Percentiles rank a stretch among this genome's conserved stretches.
phyloP scores from a whole-genome alignment of 2,888 invertebrate genomes.

The Chymomyza amoena region DNA sequence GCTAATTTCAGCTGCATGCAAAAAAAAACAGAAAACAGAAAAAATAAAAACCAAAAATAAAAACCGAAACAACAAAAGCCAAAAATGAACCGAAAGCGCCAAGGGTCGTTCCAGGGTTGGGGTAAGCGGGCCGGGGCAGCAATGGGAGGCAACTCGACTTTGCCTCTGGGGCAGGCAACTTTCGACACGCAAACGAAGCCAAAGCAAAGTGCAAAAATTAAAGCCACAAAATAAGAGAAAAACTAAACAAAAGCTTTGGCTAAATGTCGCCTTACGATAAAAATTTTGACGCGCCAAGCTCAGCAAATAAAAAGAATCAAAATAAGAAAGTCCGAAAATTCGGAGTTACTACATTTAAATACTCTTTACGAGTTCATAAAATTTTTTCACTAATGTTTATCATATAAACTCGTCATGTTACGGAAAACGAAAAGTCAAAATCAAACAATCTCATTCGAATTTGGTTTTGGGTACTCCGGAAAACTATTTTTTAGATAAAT shows the following conservation, averaged over 20 bases:
- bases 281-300: slow-evolving; percentile 50
- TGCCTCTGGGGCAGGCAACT: not conserved
- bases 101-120: not conserved
- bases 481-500: too few relatives aligned
- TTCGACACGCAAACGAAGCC: slow-evolving; percentile 36
- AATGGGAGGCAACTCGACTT: not conserved
- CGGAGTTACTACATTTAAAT: not conserved
- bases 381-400: too few relatives aligned
- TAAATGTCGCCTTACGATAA: slow-evolving; percentile 67
- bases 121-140: slow-evolving; percentile 1
- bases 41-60: slow-evolving; percentile 24
- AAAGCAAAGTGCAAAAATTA: slow-evolving; percentile 54
- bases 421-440: too few relatives aligned
- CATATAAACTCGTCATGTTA: too few relatives aligned
- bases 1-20: slow-evolving; percentile 58
- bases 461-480: too few relatives aligned
- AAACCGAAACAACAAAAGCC: slow-evolving; percentile 24
- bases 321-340: not conserved
- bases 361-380: not conserved
- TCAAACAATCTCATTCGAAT: too few relatives aligned
- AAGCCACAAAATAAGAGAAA: not conserved
- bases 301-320: not conserved
- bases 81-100: slow-evolving; percentile 13
- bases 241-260: not conserved
- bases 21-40: slow-evolving; percentile 38